Evolutionary conservation across 2,888 invertebrate genomes (phyloP).

Genomic region (Sepiola atlantica): DNA sequence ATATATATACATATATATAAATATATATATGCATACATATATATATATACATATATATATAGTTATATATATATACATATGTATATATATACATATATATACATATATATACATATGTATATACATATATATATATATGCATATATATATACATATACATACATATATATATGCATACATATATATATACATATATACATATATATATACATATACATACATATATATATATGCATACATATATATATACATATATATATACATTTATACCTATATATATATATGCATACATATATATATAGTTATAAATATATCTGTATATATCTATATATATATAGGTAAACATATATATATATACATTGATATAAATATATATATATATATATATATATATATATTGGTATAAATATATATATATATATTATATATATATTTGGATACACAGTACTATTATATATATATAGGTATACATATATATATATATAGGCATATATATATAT

Average conservation of each 20-base stretch:
- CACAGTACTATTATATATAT: neutral
- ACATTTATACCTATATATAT: too few relatives aligned
- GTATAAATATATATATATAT: slow-evolving; percentile 34
- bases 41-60: neutral
- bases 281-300: too few relatives aligned
- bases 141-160: neutral
- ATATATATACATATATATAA: neutral
- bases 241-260: too few relatives aligned
- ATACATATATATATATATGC: neutral
- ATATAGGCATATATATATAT: neutral
- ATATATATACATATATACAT: too few relatives aligned
- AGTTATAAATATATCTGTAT: neutral
- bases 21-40: neutral
- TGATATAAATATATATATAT: too few relatives aligned
- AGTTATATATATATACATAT: neutral
- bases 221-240: too few relatives aligned
- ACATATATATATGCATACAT: too few relatives aligned
- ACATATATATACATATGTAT: neutral
- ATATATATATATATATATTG: too few relatives aligned
- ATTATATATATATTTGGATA: neutral
- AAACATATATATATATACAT: too few relatives aligned
- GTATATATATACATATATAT: neutral
- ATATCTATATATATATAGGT: slow-evolving; percentile 39
- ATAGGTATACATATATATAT: neutral
- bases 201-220: too few relatives aligned